Conservation (phyloP, 2,888 invertebrate species). For the Microctonus brassicae region DNA sequence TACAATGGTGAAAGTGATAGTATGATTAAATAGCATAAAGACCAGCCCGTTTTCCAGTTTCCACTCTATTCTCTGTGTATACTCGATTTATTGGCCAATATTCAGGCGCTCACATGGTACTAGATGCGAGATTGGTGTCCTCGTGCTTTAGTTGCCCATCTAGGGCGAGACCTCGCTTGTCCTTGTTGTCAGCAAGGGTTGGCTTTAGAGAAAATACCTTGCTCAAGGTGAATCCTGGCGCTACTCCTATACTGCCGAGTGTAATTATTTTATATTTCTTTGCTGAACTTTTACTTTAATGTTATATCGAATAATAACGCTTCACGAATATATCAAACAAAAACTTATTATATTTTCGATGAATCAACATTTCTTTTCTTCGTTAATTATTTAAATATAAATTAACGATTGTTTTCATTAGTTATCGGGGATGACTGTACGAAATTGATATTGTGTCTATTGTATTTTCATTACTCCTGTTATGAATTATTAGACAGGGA, state of each 20-base stretch:
- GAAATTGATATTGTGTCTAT: background rate
- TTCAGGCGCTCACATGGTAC: constrained; percentile 81
- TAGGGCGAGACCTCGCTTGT: constrained; percentile 86
- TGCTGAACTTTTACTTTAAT: constrained; percentile 2
- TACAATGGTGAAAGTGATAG: background rate
- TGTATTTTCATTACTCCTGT: background rate
- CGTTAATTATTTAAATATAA: background rate
- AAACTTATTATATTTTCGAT: background rate
- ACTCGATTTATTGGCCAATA: constrained; percentile 35
- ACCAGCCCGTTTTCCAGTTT: constrained; percentile 49
- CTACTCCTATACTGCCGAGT: constrained; percentile 80
- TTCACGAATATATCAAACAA: background rate
- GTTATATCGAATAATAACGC: background rate
- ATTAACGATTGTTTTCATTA: no score
- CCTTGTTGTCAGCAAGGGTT: constrained; percentile 84
- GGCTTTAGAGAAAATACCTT: constrained; percentile 86
- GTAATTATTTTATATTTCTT: constrained; percentile 65
- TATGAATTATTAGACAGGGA: background rate
- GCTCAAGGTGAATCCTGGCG: constrained; percentile 87
- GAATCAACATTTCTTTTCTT: background rate
- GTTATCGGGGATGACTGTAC: no score
- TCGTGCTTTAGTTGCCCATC: constrained; percentile 90
- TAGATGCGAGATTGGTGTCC: constrained; percentile 89
- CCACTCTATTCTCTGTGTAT: constrained; percentile 40
- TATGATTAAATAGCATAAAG: constrained; percentile 13